A percentile compares a stretch with the other conserved stretches of the same genome.
phyloP scores from a whole-genome alignment of 64 coral and sea anemone genomes.

The Porites lutea region DNA sequence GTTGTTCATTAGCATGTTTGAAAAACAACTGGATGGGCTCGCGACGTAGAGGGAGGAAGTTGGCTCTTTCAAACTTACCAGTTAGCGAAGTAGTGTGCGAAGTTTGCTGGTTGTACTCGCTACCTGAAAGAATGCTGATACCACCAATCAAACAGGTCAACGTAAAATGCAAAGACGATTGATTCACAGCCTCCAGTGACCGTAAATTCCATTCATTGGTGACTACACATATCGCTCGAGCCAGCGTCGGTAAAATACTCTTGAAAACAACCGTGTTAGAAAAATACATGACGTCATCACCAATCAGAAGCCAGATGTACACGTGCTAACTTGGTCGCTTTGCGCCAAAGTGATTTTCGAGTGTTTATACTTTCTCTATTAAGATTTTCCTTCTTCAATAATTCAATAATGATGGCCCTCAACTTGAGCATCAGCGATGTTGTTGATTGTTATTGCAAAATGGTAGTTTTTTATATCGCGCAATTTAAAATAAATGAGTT shows the following conservation, averaged over 20 bases:
- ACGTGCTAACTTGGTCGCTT: constrained; percentile 15
- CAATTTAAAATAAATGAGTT: background rate
- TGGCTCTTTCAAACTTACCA: background rate
- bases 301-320: constrained; percentile 19
- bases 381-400: background rate
- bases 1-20: constrained; percentile 58
- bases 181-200: background rate
- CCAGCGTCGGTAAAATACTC: constrained; percentile 4
- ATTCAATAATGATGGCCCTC: background rate
- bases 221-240: background rate
- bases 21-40: constrained; percentile 27
- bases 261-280: constrained; percentile 48
- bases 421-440: background rate
- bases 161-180: background rate
- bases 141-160: background rate
- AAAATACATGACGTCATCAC: constrained; percentile 63
- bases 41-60: background rate
- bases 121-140: background rate
- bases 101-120: background rate
- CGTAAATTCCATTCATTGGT: constrained; percentile 37
- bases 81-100: background rate
- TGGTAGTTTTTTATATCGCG: background rate
- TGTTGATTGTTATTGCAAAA: background rate
- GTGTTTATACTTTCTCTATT: background rate
- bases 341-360: background rate